Evolutionary conservation across 2,113 vertebrate genomes (phyloP), one percentile per base, ranked within the genome.

Genomic region (Phaethon lepturus): DNA sequence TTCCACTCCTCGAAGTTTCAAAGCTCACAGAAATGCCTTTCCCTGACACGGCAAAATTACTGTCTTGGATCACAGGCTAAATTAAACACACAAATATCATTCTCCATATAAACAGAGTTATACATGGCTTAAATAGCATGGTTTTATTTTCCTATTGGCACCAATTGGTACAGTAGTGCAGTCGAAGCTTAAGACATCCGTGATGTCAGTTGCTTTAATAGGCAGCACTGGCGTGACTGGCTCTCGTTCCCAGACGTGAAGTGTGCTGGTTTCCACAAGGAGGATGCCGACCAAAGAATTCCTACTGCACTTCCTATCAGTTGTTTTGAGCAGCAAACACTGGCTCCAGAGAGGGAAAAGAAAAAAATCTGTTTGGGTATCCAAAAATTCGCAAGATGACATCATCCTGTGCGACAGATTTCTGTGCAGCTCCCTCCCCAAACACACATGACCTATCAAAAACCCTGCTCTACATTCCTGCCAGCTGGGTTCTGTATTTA

Each of bases 161-260:
- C 80, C 53, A 88, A 95, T 44, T 69, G 91, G 88, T 93, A 97
- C 95, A 91, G 94, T 96, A 95, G 88, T 72, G 97, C 82, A 95
- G 78, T 69, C 13, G 24, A 84, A 68, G 92, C 92, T 84, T 79
- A 94, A 95, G 93, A 95, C 88, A 93, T 13, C 84, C 12, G 2
- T 94, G 94, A 97, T 92, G 97, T 97, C 95, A 97, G 94, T 49
- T 91, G 94, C 93, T 98, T 97, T 97, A 96, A 94, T 15, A 90
- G 94, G 92, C 86, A 95, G 88, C 59, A 86, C 75, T 94, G 95
- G 79, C 13, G 24, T 88, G 95, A 92, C 63, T 7, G 5, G 68
- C 71, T 38, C 86, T 85, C 2, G 29, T 94, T 97, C 94, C 97
- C 96, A 96, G 88, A 92, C 62, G 0, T 18, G 50, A 90, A 97